These are phyloP conservation scores for Sitta europaea DNA, from an alignment of 2,113 vertebrate genomes.

Conservation along the genomic window DNA sequence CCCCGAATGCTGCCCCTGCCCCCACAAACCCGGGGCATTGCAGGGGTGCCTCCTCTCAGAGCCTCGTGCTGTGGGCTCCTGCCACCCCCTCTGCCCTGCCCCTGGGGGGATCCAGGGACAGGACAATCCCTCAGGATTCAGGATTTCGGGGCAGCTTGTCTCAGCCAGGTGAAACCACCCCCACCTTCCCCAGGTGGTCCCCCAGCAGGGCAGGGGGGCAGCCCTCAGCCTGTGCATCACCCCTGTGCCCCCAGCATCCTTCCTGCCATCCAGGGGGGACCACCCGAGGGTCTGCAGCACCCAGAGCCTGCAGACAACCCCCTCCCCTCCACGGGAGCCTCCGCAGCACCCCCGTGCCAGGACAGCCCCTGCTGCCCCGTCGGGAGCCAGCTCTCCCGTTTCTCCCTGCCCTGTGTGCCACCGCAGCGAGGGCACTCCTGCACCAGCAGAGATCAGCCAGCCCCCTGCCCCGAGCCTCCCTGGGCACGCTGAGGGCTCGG, in stretches of 20 bases:
- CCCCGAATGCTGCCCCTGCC: fast-evolving
- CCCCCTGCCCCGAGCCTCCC: background rate
- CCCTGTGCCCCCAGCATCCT: background rate
- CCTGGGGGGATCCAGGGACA: fast-evolving
- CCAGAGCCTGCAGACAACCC: background rate
- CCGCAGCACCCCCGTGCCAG: background rate
- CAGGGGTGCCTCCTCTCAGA: too few species aligned
- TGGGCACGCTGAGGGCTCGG: fast-evolving
- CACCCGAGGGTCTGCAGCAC: background rate
- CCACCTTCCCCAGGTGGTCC: background rate
- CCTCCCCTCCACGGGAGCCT: fast-evolving
- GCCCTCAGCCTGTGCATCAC: background rate
- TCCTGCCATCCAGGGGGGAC: background rate
- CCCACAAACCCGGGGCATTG: too few species aligned
- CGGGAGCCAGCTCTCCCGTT: background rate
- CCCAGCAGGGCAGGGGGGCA: background rate
- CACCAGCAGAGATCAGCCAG: background rate
- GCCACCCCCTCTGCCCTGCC: background rate
- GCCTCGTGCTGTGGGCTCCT: fast-evolving
- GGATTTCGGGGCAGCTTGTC: background rate
- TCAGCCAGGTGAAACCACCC: background rate
- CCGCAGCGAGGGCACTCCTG: background rate
- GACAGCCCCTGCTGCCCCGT: background rate
- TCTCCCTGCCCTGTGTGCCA: background rate
- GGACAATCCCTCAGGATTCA: too few species aligned